Base-by-base conservation (phyloP, 1,140 invertebrate species). In the Spodoptera frugiperda region DNA sequence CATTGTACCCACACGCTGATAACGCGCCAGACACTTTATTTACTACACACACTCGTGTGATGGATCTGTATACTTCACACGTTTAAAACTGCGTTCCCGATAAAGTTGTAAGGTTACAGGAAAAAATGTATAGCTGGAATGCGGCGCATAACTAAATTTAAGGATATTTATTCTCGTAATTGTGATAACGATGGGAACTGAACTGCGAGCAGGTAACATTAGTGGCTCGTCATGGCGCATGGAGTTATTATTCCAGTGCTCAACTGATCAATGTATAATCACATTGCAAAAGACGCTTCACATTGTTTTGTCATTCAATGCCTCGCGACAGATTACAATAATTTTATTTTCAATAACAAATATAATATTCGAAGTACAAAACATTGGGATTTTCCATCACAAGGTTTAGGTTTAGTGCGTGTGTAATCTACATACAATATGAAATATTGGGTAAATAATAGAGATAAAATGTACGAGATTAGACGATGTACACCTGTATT, bases 71-170 rank as follows among this genome's bases (percentile, higher is more conserved):
- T 17, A 44, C n/a, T 3, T 44, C 30, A 11, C 17, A 10, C n/a
- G n/a, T n/a, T 39, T 39, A 12, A 21, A 67, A 14, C 0, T 0
- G 44, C 19, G 44, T 0, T 8, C 33, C 1, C 12, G 19, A 14
- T 67, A 25, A 49, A 25, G 14, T n/a, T 46, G 44, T 65, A 19
- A 48, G 12, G 44, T 48, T 21, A 67, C 44, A 67, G 63, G 63
- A 49, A 67, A 65, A 67, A 49, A 49, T 49, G 6, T 44, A 11
- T 44, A 15, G 0, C 11, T 30, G 57, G 54, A 30, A 44, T 17
- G 14, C 15, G 15, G 33, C 15, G 59, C 17, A 63, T 49, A n/a
- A 67, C 21, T 25, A 49, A 12, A 14, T 65, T 65, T 21, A n/a
- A 65, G 12, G 17, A n/a, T 21, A 65, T 46, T 48, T 65, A 48